A percentile compares a stretch with the other conserved stretches of the same genome.
Evolutionary conservation across 2,797 vertebrate genomes (phyloP).

Genomic region (Linurgus olivaceus): DNA sequence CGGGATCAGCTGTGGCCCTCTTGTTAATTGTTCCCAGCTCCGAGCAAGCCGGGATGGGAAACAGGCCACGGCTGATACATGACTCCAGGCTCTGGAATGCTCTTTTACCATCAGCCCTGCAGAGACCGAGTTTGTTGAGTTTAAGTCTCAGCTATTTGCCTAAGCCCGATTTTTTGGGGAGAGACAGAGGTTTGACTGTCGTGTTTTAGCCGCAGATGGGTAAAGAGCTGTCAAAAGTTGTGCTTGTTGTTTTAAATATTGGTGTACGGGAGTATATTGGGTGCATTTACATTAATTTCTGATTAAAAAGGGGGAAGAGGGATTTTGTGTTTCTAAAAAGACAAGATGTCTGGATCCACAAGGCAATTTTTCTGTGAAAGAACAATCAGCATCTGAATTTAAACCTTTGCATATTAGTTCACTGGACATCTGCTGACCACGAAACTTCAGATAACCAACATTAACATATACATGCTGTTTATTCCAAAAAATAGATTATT

Average conservation of each 20-base stretch:
- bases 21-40: constrained; percentile 56
- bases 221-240: background rate
- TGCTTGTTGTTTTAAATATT: background rate
- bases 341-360: background rate
- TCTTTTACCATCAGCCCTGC: background rate
- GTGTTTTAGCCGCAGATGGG: background rate
- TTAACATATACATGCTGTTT: constrained; percentile 72
- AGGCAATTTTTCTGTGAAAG: constrained; percentile 40
- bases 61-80: constrained; percentile 18
- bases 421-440: constrained; percentile 50
- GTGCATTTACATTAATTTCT: background rate
- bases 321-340: background rate
- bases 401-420: constrained; percentile 52
- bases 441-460: constrained; percentile 72
- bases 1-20: constrained; percentile 51
- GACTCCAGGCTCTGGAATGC: constrained; percentile 49
- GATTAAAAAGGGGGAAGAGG: background rate
- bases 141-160: constrained; percentile 19
- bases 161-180: background rate
- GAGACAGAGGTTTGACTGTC: background rate
- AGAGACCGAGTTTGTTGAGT: background rate
- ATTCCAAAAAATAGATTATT: constrained; percentile 60
- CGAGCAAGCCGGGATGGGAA: constrained; percentile 35
- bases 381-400: constrained; percentile 10
- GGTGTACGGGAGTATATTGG: background rate